Base-by-base conservation (phyloP, 2,797 vertebrate genomes). In the Liparis tanakae region DNA sequence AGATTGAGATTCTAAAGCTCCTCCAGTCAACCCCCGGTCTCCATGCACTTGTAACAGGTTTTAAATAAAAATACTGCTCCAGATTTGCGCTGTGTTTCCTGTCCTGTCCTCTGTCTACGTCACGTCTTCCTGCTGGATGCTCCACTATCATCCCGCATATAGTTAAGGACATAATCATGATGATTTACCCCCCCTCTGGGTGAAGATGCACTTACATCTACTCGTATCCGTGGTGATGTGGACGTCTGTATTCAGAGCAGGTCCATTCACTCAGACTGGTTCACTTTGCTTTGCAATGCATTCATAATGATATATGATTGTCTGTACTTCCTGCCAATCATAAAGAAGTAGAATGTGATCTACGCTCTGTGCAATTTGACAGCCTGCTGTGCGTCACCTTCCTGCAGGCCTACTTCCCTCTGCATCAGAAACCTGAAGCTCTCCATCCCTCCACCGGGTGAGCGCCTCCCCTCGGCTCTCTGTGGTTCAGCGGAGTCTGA, bases 21-120 rank as follows among this genome's bases (percentile, higher is more conserved):
- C 53, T 51, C 4, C 18, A 22, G 33, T 63, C 67, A 43, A 44
- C 25, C 14, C 36, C 14, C 14, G 46, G 53, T 66, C 62, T 46
- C 48, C 60, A 55, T 72, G 55, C 43, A 48, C 43, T 70, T 74
- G 41, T 55, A 71, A 36, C 70, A 65, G 58, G 60, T 78, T 44
- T 73, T 55, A 80, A 90, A 70, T 87, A 70, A 85, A 30, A 87
- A 73, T 13, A 61, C 48, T 39, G 72, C 30, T n/a, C 2, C 25
- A 60, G 34, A 43, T 67, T 54, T 78, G 30, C 20, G 20, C 15
- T 62, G 41, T 58, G 9, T 64, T 68, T 39, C 50, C 44, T 30
- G n/a, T n/a, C n/a, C n/a, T n/a, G 5, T n/a, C 48, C 5, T n/a
- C 18, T 62, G 5, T 30, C 7, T 48, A 5, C 34, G 25, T 20